Conservation (phyloP, 2,113 vertebrate species). For the Odontesthes bonariensis region DNA sequence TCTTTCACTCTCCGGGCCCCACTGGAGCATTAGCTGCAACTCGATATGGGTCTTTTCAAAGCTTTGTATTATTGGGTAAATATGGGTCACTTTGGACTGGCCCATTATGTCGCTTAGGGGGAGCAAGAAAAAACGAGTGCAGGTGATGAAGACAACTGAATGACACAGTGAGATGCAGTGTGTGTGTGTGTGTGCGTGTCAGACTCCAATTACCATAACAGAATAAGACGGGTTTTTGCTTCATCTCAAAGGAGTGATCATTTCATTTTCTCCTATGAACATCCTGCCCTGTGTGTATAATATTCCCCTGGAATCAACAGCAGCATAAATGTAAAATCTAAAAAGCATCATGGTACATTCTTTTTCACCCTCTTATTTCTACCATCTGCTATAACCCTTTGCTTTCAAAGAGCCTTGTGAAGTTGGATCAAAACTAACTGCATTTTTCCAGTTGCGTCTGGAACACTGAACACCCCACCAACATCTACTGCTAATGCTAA, state of each 20-base stretch:
- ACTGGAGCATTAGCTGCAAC: slow-evolving; percentile 83
- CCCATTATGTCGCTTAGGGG: slow-evolving; percentile 76
- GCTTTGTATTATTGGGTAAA: slow-evolving; percentile 84
- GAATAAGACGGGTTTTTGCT: slow-evolving; percentile 49
- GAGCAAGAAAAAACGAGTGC: slow-evolving; percentile 59
- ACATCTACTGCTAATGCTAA: slow-evolving; percentile 67
- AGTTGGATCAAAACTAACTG: slow-evolving; percentile 46
- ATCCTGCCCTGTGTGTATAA: neutral
- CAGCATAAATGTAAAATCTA: neutral
- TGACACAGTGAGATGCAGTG: slow-evolving; percentile 60
- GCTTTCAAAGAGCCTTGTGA: slow-evolving; percentile 17
- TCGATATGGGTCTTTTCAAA: slow-evolving; percentile 80
- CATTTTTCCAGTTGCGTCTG: slow-evolving; percentile 62
- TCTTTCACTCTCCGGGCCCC: slow-evolving; percentile 83
- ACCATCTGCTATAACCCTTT: slow-evolving; percentile 28
- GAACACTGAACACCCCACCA: slow-evolving; percentile 65
- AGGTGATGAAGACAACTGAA: slow-evolving; percentile 74
- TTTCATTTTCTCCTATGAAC: slow-evolving; percentile 14
- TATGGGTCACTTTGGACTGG: slow-evolving; percentile 81
- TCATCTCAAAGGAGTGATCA: neutral
- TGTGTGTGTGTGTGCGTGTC: slow-evolving; percentile 43
- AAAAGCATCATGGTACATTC: slow-evolving; percentile 1
- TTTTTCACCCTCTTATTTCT: slow-evolving; percentile 18
- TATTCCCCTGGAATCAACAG: neutral
- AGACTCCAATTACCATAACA: slow-evolving; percentile 43